Base-by-base conservation (phyloP, 2,888 invertebrate species). In the Acanthopleura granulata region DNA sequence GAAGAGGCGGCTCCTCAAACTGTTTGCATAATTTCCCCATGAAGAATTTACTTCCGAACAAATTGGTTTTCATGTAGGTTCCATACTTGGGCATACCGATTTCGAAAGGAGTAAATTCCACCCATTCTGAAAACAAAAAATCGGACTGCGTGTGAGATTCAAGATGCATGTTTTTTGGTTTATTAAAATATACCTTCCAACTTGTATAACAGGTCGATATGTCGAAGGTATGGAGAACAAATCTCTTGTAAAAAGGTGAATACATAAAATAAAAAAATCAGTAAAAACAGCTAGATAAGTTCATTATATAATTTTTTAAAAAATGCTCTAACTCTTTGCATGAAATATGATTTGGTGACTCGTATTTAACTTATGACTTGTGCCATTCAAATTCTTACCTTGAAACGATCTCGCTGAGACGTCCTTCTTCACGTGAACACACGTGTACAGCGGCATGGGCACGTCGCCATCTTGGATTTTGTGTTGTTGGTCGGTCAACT, bases 31-130 rank as follows among this genome's bases (percentile, higher is more conserved):
- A 75, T 76, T 86, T 85, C 0, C 91, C 91, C 85, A 89, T 87
- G 82, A 87, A 91, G 77, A 90, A 90, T 80, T 91, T 91, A 77
- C 87, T 87, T 16, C 91, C 91, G 81, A 91, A 91, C 61, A 87
- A 79, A 51, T 88, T 84, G 0, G 91, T 85, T 72, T 89, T 88
- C 89, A 91, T 90, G 79, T 90, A 91, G 11, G 90, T 88, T 6
- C 91, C 91, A 82, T 91, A 91, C 76, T 91, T 91, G 15, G 91
- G 89, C 76, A 91, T 87, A 15, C 91, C 91, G 72, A 91, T 89
- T 82, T 91, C 91, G 81, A 87, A 91, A 0, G 91, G 91, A 14
- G 90, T 89, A 81, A 91, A 91, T 77, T 91, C 91, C 0, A 91
- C 87, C 91, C 91, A 91, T 82, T 91, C 91, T 91, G 87, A 74